Evolutionary conservation across 2,888 invertebrate genomes (phyloP).

Genomic region (Molanna angustata): DNA sequence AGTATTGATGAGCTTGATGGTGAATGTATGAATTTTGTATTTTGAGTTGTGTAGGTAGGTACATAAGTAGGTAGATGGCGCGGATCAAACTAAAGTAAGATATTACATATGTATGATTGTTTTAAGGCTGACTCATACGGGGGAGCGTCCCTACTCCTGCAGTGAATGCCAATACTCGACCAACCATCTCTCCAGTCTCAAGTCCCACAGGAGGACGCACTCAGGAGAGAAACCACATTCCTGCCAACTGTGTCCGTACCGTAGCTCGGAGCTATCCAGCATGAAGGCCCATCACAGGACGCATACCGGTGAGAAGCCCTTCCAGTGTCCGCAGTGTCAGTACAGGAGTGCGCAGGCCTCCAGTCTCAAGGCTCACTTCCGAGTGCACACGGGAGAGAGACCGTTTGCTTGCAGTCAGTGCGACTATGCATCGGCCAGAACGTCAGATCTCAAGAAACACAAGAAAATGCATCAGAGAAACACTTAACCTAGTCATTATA

Average conservation of each 20-base stretch:
- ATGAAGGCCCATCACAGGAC: not conserved
- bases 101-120: too few relatives aligned
- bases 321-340: not conserved
- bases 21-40: too few relatives aligned
- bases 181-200: not conserved
- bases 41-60: too few relatives aligned
- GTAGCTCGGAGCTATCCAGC: not conserved
- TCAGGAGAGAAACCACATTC: not conserved
- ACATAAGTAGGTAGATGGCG: too few relatives aligned
- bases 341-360: not conserved
- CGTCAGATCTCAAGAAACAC: not conserved
- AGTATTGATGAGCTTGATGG: too few relatives aligned
- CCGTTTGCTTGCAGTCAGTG: not conserved
- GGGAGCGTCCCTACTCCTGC: not conserved
- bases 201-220: not conserved
- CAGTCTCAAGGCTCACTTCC: not conserved
- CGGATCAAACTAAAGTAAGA: too few relatives aligned
- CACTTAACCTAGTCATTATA: too few relatives aligned
- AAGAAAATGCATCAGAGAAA: not conserved
- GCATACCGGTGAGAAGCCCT: conserved; percentile 2
- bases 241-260: not conserved
- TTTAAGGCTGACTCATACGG: not conserved
- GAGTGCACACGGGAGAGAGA: not conserved
- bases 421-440: not conserved
- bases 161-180: not conserved